phyloP scores from a whole-genome alignment of 2,888 invertebrate species.

The Apamea sordens region DNA sequence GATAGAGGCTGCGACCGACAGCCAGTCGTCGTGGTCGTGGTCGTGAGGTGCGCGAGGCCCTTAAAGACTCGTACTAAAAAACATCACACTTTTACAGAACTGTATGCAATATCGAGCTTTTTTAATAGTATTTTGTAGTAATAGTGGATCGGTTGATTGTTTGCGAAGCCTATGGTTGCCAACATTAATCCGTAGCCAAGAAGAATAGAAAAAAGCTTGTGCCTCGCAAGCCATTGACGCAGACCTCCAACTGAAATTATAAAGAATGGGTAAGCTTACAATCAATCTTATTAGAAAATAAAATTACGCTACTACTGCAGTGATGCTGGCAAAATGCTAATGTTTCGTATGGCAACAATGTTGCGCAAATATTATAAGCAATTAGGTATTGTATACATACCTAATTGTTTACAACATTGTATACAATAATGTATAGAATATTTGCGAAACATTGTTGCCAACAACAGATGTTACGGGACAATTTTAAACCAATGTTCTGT shows the following conservation, averaged over 20 bases:
- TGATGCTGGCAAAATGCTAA: background rate
- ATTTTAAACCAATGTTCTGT: background rate
- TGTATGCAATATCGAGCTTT: conserved; percentile 84
- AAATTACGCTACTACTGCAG: background rate
- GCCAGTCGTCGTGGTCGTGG: background rate
- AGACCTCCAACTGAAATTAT: conserved; percentile 81
- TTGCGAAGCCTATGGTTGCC: conserved; percentile 91
- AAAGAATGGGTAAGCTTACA: conserved; percentile 1
- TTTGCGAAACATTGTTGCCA: background rate
- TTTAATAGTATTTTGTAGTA: conserved; percentile 90
- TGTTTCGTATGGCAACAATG: background rate
- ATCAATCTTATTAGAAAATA: background rate
- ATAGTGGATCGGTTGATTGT: conserved; percentile 91
- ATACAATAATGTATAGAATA: background rate
- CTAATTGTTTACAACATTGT: background rate
- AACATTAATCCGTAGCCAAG: conserved; percentile 91
- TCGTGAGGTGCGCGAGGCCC: conserved; percentile 24
- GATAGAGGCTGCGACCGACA: background rate
- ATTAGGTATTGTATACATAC: background rate
- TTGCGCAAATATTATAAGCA: too few relatives aligned
- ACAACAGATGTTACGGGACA: background rate
- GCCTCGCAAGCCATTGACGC: conserved; percentile 90
- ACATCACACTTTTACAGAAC: conserved; percentile 78
- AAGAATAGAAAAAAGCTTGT: conserved; percentile 91
- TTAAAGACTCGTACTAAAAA: conserved; percentile 15